A percentile compares a stretch with the other conserved stretches of the same genome.
Evolutionary conservation across 2,888 invertebrate species (phyloP).

Genomic region (Polydrusus cervinus): DNA sequence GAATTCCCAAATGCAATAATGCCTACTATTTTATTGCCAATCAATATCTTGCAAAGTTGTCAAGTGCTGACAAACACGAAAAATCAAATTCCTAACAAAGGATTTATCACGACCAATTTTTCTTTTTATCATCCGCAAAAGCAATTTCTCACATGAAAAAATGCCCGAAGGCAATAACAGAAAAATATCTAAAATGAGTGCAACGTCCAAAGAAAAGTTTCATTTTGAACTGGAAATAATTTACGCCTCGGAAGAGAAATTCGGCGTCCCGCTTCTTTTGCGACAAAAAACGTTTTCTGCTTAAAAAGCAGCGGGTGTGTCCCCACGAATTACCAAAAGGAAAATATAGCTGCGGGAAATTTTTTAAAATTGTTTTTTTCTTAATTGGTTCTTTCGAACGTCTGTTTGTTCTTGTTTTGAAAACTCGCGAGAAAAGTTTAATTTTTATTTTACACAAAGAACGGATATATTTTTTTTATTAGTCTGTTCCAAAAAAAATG

Average conservation of each 20-base stretch:
- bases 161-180: constrained; percentile 17
- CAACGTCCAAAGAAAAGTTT: constrained; percentile 26
- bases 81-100: constrained; percentile 27
- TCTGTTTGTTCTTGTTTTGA: background rate
- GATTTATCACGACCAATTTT: constrained; percentile 23
- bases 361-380: background rate
- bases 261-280: constrained; percentile 2
- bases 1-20: background rate
- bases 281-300: constrained; percentile 17
- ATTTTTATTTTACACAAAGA: no score
- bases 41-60: background rate
- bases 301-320: constrained; percentile 10
- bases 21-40: constrained; percentile 11
- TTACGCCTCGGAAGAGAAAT: constrained; percentile 3
- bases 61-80: constrained; percentile 1
- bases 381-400: background rate
- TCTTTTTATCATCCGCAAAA: constrained; percentile 24
- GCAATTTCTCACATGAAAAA: constrained; percentile 26
- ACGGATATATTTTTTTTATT: no score
- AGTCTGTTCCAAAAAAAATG: no score
- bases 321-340: background rate
- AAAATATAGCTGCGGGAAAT: constrained; percentile 6
- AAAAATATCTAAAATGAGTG: constrained; percentile 24
- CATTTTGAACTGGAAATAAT: constrained; percentile 14
- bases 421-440: background rate